Percentiles rank a stretch among this genome's conserved stretches.
phyloP scores from a whole-genome alignment of 1,140 invertebrate species.

The Leptonema lineaticorne region DNA sequence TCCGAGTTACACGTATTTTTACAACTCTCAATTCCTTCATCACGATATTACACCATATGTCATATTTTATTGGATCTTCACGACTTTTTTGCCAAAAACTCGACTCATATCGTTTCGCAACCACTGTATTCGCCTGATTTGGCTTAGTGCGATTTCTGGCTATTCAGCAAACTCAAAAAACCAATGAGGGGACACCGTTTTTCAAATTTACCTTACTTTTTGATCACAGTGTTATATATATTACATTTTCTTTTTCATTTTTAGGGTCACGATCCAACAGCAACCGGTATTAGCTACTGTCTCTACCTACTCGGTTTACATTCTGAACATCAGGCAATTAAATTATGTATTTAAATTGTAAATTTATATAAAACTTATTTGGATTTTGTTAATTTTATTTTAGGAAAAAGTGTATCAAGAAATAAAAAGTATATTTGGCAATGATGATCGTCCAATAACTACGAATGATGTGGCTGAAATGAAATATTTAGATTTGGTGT shows the following conservation, averaged over 20 bases:
- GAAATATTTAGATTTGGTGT: slow-evolving; percentile 69
- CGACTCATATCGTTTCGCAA: too few species aligned
- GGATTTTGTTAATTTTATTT: not conserved
- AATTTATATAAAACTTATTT: not conserved
- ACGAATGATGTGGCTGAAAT: slow-evolving; percentile 60
- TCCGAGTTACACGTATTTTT: too few species aligned
- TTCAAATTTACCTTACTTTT: not conserved
- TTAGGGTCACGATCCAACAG: slow-evolving; percentile 75
- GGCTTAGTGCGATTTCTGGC: too few species aligned
- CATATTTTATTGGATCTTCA: too few species aligned
- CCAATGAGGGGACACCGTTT: too few species aligned
- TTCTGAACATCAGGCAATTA: slow-evolving; percentile 59
- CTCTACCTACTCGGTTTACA: slow-evolving; percentile 61
- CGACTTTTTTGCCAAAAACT: too few species aligned
- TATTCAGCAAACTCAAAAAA: too few species aligned
- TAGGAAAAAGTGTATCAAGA: slow-evolving; percentile 36
- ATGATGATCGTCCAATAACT: slow-evolving; percentile 42
- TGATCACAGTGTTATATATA: not conserved
- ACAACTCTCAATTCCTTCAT: too few species aligned
- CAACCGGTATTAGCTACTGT: slow-evolving; percentile 58
- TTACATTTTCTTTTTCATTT: slow-evolving; percentile 42
- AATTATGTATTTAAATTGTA: not conserved
- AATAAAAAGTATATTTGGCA: slow-evolving; percentile 39
- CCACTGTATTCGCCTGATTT: too few species aligned
- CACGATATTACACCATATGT: too few species aligned